Evolutionary conservation across 2,113 vertebrate species (phyloP), one percentile per base, ranked within the genome.

Genomic region (Gallinago media): DNA sequence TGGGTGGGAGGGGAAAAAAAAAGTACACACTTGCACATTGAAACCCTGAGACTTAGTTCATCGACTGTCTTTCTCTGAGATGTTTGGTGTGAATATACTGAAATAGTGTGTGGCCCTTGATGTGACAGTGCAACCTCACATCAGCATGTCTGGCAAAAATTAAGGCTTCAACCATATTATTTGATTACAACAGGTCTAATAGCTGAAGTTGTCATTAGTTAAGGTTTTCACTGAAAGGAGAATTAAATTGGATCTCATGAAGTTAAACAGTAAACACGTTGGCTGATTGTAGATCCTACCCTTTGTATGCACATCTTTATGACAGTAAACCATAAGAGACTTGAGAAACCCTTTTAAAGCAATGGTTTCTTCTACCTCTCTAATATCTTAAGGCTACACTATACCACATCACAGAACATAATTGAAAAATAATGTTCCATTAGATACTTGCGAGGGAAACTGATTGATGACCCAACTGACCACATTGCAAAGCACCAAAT

Each of bases 1-100:
- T 1, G 11, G 8, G 26, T 19, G 4, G 6, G 7, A 3, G 14
- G 4, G 68, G 6, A 11, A 40, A 19, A 42, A 42, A 62, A 22
- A 58, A n/a, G 19, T 38, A 42, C 62, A 34, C 19, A 63, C 34
- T 67, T 63, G 20, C 19, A 26, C 31, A 88, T 8, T 82, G 62
- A 75, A 88, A 75, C 21, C 21, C 16, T 54, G 34, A 84, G 49
- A 81, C 12, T 49, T 29, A 76, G 63, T 10, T 66, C 3, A 7
- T 1, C 68, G 44, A 70, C 59, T 70, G 23, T 22, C 38, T 17
- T 12, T n/a, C 58, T 82, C 36, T 46, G 31, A 85, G 81, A 74
- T 2, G 6, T 42, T 25, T 49, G 49, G n/a, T 46, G 61, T 36
- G 22, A 89, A 21, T 7, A 70, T 32, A 47, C 8, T 52, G 50